Base-by-base conservation (phyloP, 2,888 invertebrate species). In the Sipunculus nudus region DNA sequence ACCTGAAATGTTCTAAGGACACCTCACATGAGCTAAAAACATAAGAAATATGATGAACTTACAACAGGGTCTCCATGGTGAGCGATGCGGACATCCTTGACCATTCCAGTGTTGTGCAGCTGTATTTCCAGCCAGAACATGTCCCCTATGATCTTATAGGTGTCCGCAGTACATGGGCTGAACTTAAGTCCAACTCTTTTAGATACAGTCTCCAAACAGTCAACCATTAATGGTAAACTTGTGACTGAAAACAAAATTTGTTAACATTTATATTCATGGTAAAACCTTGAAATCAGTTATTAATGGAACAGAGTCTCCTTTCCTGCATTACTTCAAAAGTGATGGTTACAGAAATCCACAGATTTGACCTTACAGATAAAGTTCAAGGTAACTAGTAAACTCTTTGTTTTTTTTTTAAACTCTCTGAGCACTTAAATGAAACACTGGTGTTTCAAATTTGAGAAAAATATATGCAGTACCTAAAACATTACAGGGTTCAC, bases 111-210 rank as follows among this genome's bases (percentile, higher is more conserved):
- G 2, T 90, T 87, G 77, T 96, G 94, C 55, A 96, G 86, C 54
- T 93, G 86, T 74, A 96, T 92, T 86, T 96, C 95, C 72, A 96
- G 87, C 82, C 93, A 95, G 84, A 96, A 96, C 95, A 96, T 95
- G 80, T 96, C 96, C 0, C 94, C 94, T 38, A 93, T 94, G 82
- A 96, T 94, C 79, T 94, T 94, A 63, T 93, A n/a, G n/a, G n/a
- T 87, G 39, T 64, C 63, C 40, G 61, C 58, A 54, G 59, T 63
- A 35, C 71, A 71, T 8, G 70, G 61, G 3, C 61, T 69, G 57
- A 67, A 73, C 49, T 59, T 67, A 56, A 78, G 62, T 88, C 94
- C 94, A 64, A 95, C 86, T 82, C 96, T 96, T 58, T 95, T 87
- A 1, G 94, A 92, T 49, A 96, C 88, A 83, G 94, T 92, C 82